Percentiles rank a stretch among this genome's conserved stretches.
phyloP scores from a whole-genome alignment of 2,888 invertebrate species.

The Heliconius aoede region DNA sequence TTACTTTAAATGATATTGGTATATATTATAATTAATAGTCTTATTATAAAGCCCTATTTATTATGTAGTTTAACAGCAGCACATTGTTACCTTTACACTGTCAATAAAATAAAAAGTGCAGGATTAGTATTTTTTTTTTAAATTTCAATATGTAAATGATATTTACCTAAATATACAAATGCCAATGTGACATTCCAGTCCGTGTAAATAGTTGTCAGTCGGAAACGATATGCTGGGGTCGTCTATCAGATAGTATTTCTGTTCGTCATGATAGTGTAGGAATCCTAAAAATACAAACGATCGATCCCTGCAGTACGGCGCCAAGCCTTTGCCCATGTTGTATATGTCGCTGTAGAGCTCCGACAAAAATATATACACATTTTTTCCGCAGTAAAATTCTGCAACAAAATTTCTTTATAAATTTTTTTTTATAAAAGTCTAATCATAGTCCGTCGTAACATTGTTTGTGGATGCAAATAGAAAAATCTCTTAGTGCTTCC shows the following conservation, averaged over 20 bases:
- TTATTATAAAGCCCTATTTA: too few species aligned
- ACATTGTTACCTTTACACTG: background rate
- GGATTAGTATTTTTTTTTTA: too few species aligned
- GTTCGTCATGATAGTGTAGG: conserved; percentile 73
- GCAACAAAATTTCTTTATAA: conserved; percentile 45
- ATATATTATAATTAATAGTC: too few species aligned
- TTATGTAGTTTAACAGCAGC: background rate
- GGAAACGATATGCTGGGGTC: conserved; percentile 75
- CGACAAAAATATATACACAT: conserved; percentile 75
- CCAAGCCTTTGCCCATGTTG: conserved; percentile 68
- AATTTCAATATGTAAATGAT: too few species aligned
- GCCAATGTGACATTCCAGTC: conserved; percentile 73
- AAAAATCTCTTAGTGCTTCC: too few species aligned
- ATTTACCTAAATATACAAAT: conserved; percentile 73
- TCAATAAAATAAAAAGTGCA: too few species aligned
- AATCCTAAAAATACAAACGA: conserved; percentile 77
- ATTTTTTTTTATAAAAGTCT: background rate
- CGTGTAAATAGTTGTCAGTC: conserved; percentile 75
- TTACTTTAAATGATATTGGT: too few species aligned
- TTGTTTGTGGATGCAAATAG: too few species aligned
- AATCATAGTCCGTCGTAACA: too few species aligned
- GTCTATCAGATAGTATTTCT: conserved; percentile 73
- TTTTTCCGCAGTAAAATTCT: conserved; percentile 79
- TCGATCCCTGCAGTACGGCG: conserved; percentile 74
- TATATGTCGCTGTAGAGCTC: conserved; percentile 78